Base-by-base conservation (phyloP, 2,888 invertebrate species). In the Myathropa florea region DNA sequence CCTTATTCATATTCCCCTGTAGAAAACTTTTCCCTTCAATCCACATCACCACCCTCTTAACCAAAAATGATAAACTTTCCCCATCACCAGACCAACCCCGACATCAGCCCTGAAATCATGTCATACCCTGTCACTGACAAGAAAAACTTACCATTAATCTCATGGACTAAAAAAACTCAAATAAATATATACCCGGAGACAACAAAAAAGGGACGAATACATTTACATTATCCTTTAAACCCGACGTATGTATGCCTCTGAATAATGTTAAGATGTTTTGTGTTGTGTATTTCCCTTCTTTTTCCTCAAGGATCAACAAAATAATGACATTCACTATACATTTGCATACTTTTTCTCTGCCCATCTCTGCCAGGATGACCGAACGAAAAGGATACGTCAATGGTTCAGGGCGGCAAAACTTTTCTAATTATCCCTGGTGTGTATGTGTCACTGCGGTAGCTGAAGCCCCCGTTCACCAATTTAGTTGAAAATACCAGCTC, bases 381-480 rank as follows among this genome's bases (percentile, higher is more conserved):
- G 23, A 14, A 23, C 57, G 23, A 67, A 67, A 67, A 67, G 55
- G 63, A 63, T 63, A 63, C 63, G 28, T 28, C 60, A 60, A 60
- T 26, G 28, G 9, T 26, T 28, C 53, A 63, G 33, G 33, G 70
- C 67, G 70, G 63, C 36, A 63, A 78, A 78, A 78, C 77, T 78
- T 78, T 78, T 70, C 77, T 57, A 70, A 70, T 78, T 78, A 70
- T 36, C 70, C 63, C 55, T 65, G 46, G 14, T 24, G 23, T 57
- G 12, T 23, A 26, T 57, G 57, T 24, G 24, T 23, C 7, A 26
- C 23, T 57, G 12, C 57, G 3, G 24, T 14, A 23, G 7, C 12
- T 23, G 24, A 24, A 12, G 24, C 12, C 57, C 24, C 24, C 24
- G 57, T 57, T 24, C 12, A n/a, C 23, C 24, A 24, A 57, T 26